Evolutionary conservation across 2,888 invertebrate species (phyloP).

Genomic region (Lasioglossum marginatum): DNA sequence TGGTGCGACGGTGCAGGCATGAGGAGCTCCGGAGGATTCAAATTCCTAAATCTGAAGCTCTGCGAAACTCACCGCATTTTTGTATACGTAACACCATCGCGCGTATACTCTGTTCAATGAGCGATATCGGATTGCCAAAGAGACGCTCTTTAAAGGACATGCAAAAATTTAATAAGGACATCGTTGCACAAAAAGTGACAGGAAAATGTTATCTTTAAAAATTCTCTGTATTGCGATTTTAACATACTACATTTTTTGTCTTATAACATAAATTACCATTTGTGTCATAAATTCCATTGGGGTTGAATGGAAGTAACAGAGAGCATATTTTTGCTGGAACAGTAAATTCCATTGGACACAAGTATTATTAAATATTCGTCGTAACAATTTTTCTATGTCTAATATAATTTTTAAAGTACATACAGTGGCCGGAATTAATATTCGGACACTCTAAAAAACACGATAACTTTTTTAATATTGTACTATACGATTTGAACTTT

Average conservation of each 20-base stretch:
- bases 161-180: background rate
- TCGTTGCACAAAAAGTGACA: background rate
- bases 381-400: background rate
- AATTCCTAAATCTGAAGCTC: slow-evolving; percentile 13
- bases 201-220: background rate
- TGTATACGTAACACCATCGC: slow-evolving; percentile 6
- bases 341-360: too few species aligned
- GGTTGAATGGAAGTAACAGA: background rate
- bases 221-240: background rate
- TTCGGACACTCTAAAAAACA: too few species aligned
- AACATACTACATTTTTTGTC: background rate
- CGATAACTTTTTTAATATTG: too few species aligned
- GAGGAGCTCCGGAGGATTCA: background rate
- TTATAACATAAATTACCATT: background rate
- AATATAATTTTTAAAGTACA: background rate
- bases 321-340: too few species aligned
- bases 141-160: background rate
- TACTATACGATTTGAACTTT: too few species aligned
- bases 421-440: too few species aligned
- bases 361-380: background rate
- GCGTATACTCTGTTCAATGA: background rate
- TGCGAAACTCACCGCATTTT: background rate
- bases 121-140: background rate
- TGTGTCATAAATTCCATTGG: background rate
- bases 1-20: background rate